These are phyloP conservation scores for Malaclemys terrapin DNA, from an alignment of 2,113 vertebrate species.

Conservation along the genomic window DNA sequence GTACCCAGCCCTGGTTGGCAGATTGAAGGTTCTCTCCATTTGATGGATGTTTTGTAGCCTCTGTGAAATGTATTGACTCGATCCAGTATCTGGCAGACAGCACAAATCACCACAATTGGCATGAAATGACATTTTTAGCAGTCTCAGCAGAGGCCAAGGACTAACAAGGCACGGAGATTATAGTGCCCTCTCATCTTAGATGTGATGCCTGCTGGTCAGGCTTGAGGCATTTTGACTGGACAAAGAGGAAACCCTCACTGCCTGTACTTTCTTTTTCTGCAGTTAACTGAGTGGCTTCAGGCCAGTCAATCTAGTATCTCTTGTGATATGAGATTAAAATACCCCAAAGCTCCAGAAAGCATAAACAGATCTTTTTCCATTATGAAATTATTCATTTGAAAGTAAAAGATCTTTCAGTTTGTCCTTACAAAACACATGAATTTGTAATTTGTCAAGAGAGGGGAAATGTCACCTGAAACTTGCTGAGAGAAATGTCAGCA, in stretches of 20 bases:
- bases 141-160: background rate
- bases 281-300: constrained; percentile 24
- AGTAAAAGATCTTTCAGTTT: background rate
- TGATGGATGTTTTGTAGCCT: background rate
- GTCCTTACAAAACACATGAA: background rate
- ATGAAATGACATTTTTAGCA: background rate
- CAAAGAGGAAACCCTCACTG: background rate
- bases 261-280: background rate
- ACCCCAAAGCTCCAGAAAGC: constrained; percentile 27
- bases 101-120: background rate
- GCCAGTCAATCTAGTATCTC: constrained; percentile 20
- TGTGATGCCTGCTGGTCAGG: background rate
- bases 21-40: background rate
- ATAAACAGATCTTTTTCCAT: background rate
- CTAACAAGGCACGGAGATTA: background rate
- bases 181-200: background rate
- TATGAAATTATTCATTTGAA: constrained; percentile 34
- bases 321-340: constrained; percentile 3
- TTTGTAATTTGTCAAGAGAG: constrained; percentile 20
- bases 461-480: constrained; percentile 33
- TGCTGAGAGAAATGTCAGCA: constrained; percentile 28
- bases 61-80: background rate
- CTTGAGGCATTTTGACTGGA: background rate
- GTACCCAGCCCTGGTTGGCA: background rate
- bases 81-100: background rate